These are phyloP conservation scores for Zosterops borbonicus DNA, from an alignment of 2,113 vertebrate genomes.

Conservation along the genomic window DNA sequence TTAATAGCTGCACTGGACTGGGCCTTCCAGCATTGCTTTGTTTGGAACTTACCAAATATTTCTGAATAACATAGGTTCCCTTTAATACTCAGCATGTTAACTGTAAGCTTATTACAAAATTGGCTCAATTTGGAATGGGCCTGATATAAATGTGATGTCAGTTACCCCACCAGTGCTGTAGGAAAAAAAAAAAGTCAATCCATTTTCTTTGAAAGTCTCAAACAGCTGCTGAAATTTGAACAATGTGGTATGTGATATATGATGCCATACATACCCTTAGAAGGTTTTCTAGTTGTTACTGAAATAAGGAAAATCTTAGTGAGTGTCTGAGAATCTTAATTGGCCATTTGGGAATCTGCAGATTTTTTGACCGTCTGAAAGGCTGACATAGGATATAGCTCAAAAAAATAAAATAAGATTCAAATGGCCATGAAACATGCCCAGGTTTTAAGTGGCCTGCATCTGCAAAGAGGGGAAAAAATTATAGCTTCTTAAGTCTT, in stretches of 20 bases:
- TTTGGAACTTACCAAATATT: neutral
- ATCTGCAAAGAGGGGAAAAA: neutral
- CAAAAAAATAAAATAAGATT: neutral
- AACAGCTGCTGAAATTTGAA: neutral
- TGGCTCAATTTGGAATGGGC: neutral
- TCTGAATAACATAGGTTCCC: neutral
- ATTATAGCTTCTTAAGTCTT: neutral
- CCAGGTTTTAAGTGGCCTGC: neutral
- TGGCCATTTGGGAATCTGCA: neutral
- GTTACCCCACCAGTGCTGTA: neutral
- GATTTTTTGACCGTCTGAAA: neutral
- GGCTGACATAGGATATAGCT: neutral
- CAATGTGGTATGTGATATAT: neutral
- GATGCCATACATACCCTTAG: neutral
- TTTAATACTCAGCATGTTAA: neutral
- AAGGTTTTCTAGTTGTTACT: neutral
- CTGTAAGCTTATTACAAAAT: neutral
- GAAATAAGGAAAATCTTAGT: neutral
- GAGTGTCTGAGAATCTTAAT: neutral
- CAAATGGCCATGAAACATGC: neutral
- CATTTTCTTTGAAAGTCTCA: neutral
- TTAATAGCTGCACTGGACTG: neutral
- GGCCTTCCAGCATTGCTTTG: neutral
- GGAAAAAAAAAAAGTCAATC: neutral
- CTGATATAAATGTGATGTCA: neutral